These are phyloP conservation scores for Callipepla californica DNA, from an alignment of 2,113 vertebrate genomes.

Conservation along the genomic window DNA sequence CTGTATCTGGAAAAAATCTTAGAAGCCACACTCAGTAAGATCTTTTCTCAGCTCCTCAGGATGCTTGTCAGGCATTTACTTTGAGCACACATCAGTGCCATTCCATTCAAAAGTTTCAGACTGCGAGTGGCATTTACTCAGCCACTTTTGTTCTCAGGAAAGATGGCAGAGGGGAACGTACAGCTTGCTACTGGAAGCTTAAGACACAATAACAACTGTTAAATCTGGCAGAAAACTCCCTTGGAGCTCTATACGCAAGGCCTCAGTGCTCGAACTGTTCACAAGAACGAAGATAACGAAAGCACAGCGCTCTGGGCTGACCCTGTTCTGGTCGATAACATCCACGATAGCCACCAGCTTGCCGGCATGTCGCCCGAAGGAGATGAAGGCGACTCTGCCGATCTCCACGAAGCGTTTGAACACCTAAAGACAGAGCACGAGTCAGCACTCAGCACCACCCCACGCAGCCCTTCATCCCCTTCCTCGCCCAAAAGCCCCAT, in stretches of 20 bases:
- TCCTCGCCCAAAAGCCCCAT: too few species aligned
- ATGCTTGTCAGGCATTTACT: background rate
- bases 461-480: too few species aligned
- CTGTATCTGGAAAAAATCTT: background rate
- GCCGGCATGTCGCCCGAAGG: slow-evolving; percentile 92
- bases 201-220: background rate
- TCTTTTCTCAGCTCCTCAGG: background rate
- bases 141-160: background rate
- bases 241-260: background rate
- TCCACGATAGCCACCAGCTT: slow-evolving; percentile 95
- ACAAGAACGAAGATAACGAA: background rate
- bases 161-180: accelerated
- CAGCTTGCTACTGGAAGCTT: background rate
- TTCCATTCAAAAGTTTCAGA: background rate
- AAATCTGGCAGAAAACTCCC: too few species aligned
- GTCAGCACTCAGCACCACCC: background rate
- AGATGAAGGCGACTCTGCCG: slow-evolving; percentile 91
- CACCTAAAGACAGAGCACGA: slow-evolving; percentile 79
- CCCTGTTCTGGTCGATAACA: slow-evolving; percentile 93
- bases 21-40: background rate
- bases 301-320: background rate
- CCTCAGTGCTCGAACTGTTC: too few species aligned
- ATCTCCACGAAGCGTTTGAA: slow-evolving; percentile 97
- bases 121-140: background rate
- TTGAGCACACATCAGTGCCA: background rate